A percentile compares a stretch with the other conserved stretches of the same genome.
Conservation (phyloP, 2,797 vertebrate species). For the Hylomyscus alleni region DNA sequence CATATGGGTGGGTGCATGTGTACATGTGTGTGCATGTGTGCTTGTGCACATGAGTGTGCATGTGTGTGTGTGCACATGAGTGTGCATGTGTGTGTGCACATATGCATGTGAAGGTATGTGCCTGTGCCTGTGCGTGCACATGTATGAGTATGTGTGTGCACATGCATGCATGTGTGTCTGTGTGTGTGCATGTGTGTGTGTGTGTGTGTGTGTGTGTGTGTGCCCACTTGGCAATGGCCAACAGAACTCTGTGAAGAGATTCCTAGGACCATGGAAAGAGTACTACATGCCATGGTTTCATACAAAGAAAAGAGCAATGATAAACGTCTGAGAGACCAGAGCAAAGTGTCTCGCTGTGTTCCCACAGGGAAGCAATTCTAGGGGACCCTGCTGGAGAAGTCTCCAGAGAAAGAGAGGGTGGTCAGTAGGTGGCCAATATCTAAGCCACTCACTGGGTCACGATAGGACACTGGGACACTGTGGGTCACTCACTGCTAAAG, state of each 20-base stretch:
- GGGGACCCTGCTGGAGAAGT: background rate
- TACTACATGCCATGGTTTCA: accelerated
- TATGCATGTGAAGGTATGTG: background rate
- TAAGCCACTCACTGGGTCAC: background rate
- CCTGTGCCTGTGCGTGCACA: no score
- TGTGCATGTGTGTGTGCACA: no score
- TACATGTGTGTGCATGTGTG: background rate
- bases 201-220: background rate
- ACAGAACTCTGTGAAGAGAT: background rate
- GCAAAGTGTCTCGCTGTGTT: background rate
- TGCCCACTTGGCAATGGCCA: background rate
- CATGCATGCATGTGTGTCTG: background rate
- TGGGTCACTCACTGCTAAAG: background rate
- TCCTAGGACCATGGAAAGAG: background rate
- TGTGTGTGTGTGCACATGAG: background rate
- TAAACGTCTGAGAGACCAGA: background rate
- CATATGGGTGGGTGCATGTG: background rate
- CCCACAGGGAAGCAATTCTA: background rate
- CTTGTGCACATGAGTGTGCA: no score
- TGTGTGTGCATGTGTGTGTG: no score
- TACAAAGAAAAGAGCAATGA: background rate
- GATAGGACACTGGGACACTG: background rate
- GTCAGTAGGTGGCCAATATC: accelerated
- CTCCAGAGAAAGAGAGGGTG: background rate
- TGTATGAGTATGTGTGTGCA: no score